Conservation (phyloP, 2,113 vertebrate species). For the Sinocyclocheilus anshuiensis region DNA sequence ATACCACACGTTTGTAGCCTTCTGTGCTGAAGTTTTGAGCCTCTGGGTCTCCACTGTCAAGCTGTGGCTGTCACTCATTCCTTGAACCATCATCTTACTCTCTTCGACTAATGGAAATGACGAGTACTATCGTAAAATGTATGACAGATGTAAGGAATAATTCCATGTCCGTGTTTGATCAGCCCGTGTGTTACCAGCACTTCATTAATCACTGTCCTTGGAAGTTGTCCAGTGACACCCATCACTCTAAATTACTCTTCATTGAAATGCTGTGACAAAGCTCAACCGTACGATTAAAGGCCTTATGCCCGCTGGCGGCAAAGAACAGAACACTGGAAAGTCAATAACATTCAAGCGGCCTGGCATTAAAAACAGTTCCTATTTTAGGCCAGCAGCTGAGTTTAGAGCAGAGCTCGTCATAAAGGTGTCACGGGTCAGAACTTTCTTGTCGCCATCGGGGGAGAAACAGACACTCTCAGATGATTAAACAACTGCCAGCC, state of each 20-base stretch:
- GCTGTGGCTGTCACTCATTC: conserved; percentile 20
- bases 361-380: conserved; percentile 64
- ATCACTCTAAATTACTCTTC: conserved; percentile 55
- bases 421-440: conserved; percentile 72
- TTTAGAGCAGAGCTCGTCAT: conserved; percentile 64
- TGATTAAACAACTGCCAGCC: conserved; percentile 70
- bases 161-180: not conserved
- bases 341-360: conserved; percentile 58
- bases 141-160: conserved; percentile 22
- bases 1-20: not conserved
- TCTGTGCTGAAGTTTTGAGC: not conserved
- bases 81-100: not conserved
- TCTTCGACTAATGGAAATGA: conserved; percentile 7
- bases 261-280: conserved; percentile 55
- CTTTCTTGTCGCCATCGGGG: conserved; percentile 61
- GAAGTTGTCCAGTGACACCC: conserved; percentile 40
- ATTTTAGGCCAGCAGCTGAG: conserved; percentile 72
- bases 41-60: not conserved
- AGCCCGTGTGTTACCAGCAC: conserved; percentile 16
- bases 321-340: conserved; percentile 61
- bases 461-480: conserved; percentile 55
- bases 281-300: conserved; percentile 50
- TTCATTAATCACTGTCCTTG: conserved; percentile 37
- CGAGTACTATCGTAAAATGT: not conserved
- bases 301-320: conserved; percentile 59